Evolutionary conservation across 2,113 vertebrate species (phyloP).

Genomic region (Chloropsis cyanopogon): DNA sequence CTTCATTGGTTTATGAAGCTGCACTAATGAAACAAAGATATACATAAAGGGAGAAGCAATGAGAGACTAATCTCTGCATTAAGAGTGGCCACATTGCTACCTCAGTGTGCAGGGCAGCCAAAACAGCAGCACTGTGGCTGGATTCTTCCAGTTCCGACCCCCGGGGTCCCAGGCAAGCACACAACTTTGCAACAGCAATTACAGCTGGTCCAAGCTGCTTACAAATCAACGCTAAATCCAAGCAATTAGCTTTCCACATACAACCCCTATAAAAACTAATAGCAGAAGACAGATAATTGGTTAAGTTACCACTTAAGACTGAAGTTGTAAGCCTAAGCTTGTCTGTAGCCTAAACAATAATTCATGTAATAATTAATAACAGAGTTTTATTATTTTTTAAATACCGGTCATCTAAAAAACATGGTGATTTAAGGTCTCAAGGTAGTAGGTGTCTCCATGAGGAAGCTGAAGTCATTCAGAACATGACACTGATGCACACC

Average conservation of each 20-base stretch:
- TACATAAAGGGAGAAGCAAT: neutral
- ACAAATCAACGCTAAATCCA: neutral
- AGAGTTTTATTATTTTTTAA: neutral
- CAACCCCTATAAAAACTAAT: neutral
- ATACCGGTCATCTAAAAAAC: neutral
- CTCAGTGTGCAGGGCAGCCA: neutral
- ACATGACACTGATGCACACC: neutral
- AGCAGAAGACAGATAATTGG: neutral
- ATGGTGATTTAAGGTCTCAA: neutral
- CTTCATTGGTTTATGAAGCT: neutral
- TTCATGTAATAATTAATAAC: neutral
- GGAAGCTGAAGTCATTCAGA: neutral
- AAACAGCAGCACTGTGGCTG: neutral
- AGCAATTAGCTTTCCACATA: neutral
- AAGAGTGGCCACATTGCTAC: neutral
- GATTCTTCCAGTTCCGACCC: neutral
- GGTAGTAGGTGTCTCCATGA: neutral
- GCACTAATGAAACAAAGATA: neutral
- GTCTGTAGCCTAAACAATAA: neutral
- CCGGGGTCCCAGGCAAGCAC: neutral
- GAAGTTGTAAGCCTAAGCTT: neutral
- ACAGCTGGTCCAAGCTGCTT: neutral
- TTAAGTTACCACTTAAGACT: neutral
- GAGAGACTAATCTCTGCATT: neutral
- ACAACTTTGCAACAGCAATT: neutral